A percentile compares a stretch with the other conserved stretches of the same genome.
Evolutionary conservation across 2,797 vertebrate genomes (phyloP).

Genomic region (Crenichthys baileyi): DNA sequence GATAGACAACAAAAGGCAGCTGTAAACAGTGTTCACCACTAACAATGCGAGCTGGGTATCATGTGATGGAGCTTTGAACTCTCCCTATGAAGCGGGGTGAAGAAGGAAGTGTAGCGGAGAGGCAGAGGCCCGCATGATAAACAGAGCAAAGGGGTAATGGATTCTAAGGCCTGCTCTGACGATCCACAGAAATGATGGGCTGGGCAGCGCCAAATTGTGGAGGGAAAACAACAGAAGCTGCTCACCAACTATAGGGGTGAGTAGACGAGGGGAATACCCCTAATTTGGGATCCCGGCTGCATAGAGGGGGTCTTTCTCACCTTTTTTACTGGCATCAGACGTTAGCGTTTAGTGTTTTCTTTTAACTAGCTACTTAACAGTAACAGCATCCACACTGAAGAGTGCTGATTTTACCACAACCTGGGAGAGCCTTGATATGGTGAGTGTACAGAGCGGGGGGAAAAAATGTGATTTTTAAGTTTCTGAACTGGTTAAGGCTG

Average conservation of each 20-base stretch:
- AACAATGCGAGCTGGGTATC: slow-evolving; percentile 60
- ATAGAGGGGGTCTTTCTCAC: slow-evolving; percentile 49
- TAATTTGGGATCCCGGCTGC: slow-evolving; percentile 56
- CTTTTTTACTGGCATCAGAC: slow-evolving; percentile 17
- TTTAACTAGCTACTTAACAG: background rate
- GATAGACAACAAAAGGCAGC: slow-evolving; percentile 63
- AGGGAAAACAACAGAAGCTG: slow-evolving; percentile 79
- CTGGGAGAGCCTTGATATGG: background rate
- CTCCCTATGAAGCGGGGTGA: slow-evolving; percentile 51
- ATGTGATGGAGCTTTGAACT: slow-evolving; percentile 66
- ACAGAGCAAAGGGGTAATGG: slow-evolving; percentile 66
- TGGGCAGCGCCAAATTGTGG: slow-evolving; percentile 76
- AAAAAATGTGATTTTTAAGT: background rate
- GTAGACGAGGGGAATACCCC: slow-evolving; percentile 63
- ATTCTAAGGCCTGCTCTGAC: slow-evolving; percentile 60
- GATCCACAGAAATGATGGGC: slow-evolving; percentile 75
- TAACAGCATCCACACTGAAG: background rate
- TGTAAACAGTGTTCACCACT: slow-evolving; percentile 66
- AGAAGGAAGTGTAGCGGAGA: slow-evolving; percentile 60
- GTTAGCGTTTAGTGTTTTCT: background rate
- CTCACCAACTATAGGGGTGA: slow-evolving; percentile 75
- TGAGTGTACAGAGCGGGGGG: background rate
- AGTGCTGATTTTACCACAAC: background rate
- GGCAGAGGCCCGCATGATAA: slow-evolving; percentile 69
- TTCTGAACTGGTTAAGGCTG: background rate